Evolutionary conservation across 2,113 vertebrate genomes (phyloP).

Genomic region (Gallinago paraguaiae): DNA sequence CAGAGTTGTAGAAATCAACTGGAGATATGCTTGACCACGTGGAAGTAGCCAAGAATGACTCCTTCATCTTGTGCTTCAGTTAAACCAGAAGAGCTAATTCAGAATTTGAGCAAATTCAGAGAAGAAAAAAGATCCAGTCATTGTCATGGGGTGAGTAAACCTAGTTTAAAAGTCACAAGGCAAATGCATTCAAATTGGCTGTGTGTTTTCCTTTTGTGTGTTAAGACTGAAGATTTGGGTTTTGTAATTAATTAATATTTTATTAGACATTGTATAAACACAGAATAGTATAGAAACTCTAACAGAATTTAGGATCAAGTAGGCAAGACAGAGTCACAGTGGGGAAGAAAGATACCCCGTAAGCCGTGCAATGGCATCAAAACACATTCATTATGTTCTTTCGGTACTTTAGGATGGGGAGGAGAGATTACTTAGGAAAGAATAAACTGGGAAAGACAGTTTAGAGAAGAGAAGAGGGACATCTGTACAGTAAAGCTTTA

Average conservation of each 20-base stretch:
- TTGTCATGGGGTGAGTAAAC: conserved; percentile 8
- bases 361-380: not conserved
- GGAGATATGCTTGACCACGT: not conserved
- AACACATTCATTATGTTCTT: not conserved
- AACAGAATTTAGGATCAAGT: not conserved
- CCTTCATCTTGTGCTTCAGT: not conserved
- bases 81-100: not conserved
- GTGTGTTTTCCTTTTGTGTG: not conserved
- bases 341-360: rapidly evolving
- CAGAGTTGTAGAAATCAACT: not conserved
- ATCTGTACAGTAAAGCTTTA: not conserved
- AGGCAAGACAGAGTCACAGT: not conserved
- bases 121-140: not conserved
- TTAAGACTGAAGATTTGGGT: not conserved
- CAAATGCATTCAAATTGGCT: not conserved
- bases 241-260: not conserved
- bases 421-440: not conserved
- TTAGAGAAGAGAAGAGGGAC: no score
- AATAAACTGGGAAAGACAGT: not conserved
- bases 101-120: not conserved
- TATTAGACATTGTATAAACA: not conserved
- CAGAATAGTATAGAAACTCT: not conserved
- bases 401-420: not conserved
- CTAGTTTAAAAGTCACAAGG: not conserved
- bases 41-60: not conserved